Evolutionary conservation across 2,888 invertebrate genomes (phyloP), one percentile per base, ranked within the genome.

Genomic region (Listrodromus nycthemerus): DNA sequence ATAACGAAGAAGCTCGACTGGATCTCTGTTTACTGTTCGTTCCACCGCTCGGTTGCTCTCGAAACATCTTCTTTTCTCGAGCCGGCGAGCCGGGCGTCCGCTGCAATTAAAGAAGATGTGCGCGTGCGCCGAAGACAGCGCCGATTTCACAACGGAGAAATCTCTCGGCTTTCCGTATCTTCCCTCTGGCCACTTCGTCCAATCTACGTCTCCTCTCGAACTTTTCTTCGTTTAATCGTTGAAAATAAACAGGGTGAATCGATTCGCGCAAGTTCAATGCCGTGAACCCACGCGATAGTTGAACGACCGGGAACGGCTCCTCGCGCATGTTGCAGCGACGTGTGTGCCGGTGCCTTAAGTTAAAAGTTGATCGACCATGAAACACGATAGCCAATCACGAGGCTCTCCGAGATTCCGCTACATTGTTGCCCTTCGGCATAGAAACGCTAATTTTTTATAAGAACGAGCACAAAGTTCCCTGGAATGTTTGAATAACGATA

Each of bases 251-350:
- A 74, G 81, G 71, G 71, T 75, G 41, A 81, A 76, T 83, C 86
- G 84, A 85, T 85, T 83, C 75, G 77, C 66, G 13, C 84, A 87
- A 87, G 87, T 87, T 87, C 87, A 87, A 87, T 87, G 86, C 85
- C 86, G 84, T 83, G 86, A 84, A 85, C 86, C 84, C 86, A 84
- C 86, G 86, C 83, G 85, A 84, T 84, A 85, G 87, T 87, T 87
- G 86, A 87, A 85, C 83, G 85, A 83, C 86, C 85, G 81, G 79
- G 24, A 71, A 16, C 67, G 70, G 41, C 41, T 24, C 70, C 66
- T 69, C 27, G 66, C 52, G 58, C 24, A 37, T 41, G 7, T 16
- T 30, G 16, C 73, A 27, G 16, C 33, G 67, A 19, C 65, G 37
- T 8, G 71, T 45, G 13, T 21, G 27, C 10, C 71, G 52, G 16